Conservation (phyloP, 2,888 invertebrate species). For the Dorcus hopei region DNA sequence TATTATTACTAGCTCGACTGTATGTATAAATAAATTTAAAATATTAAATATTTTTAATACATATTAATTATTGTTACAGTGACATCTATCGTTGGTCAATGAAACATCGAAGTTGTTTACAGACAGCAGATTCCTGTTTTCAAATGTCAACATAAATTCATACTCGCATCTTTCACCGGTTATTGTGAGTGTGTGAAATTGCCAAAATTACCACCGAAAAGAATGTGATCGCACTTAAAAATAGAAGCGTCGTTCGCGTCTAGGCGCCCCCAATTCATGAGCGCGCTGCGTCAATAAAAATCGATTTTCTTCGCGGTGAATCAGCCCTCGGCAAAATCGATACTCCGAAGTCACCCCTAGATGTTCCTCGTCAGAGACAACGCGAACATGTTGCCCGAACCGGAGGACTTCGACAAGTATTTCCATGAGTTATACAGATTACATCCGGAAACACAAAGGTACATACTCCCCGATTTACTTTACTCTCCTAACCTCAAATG, state of each 20-base stretch:
- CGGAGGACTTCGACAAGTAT: constrained; percentile 44
- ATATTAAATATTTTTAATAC: too few relatives aligned
- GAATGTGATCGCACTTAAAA: neutral
- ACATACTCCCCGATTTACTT: constrained; percentile 19
- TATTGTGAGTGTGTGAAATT: neutral
- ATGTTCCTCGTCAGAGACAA: constrained; percentile 15
- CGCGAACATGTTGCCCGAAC: constrained; percentile 46
- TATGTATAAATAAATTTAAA: too few relatives aligned
- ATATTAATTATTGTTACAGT: too few relatives aligned
- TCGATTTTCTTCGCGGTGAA: constrained; percentile 18
- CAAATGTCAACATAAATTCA: too few relatives aligned
- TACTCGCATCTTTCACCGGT: too few relatives aligned
- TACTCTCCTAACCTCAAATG: constrained; percentile 12
- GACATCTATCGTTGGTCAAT: too few relatives aligned
- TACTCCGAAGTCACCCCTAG: constrained; percentile 11
- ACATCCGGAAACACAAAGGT: constrained; percentile 45
- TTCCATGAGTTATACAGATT: constrained; percentile 47
- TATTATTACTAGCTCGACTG: too few relatives aligned
- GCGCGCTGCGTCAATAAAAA: constrained; percentile 10
- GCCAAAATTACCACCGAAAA: neutral
- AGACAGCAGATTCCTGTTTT: too few relatives aligned
- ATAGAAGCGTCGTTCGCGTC: neutral
- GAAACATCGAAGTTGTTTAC: too few relatives aligned
- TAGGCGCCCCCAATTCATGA: neutral
- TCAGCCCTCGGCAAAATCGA: constrained; percentile 22